Evolutionary conservation across 2,113 vertebrate species (phyloP).

Genomic region (Xenotilapia leptura): DNA sequence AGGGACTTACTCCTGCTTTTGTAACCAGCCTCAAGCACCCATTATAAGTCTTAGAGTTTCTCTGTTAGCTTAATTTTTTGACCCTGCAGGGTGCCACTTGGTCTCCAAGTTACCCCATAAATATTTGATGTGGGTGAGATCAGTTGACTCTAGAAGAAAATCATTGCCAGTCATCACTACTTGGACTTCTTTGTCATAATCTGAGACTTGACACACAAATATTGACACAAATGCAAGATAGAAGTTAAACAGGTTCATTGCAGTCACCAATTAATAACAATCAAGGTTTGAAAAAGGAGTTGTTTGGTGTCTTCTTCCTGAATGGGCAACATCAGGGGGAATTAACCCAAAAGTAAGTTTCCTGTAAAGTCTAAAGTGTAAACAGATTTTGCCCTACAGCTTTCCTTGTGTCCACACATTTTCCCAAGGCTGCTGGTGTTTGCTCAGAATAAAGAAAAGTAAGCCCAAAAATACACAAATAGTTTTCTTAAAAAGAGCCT

Average conservation of each 20-base stretch:
- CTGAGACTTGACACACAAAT: neutral
- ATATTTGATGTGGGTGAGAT: neutral
- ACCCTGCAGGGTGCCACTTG: neutral
- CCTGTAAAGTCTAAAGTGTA: neutral
- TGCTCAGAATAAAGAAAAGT: neutral
- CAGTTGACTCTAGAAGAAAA: neutral
- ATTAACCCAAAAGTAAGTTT: neutral
- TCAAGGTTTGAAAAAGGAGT: neutral
- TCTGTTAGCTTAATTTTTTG: neutral
- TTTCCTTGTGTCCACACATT: neutral
- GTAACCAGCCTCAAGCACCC: neutral
- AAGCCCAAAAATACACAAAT: neutral
- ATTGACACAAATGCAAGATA: neutral
- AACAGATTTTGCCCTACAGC: neutral
- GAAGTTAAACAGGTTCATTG: neutral
- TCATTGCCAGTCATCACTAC: neutral
- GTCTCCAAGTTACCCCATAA: neutral
- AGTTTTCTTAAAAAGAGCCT: neutral
- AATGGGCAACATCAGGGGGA: neutral
- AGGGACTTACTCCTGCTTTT: neutral
- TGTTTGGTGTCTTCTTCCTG: neutral
- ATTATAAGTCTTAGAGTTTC: neutral
- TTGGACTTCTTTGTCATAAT: neutral
- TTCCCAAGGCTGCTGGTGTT: neutral
- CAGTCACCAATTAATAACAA: neutral